These are phyloP conservation scores for Prinia subflava DNA, from an alignment of 2,113 vertebrate genomes.

Conservation along the genomic window DNA sequence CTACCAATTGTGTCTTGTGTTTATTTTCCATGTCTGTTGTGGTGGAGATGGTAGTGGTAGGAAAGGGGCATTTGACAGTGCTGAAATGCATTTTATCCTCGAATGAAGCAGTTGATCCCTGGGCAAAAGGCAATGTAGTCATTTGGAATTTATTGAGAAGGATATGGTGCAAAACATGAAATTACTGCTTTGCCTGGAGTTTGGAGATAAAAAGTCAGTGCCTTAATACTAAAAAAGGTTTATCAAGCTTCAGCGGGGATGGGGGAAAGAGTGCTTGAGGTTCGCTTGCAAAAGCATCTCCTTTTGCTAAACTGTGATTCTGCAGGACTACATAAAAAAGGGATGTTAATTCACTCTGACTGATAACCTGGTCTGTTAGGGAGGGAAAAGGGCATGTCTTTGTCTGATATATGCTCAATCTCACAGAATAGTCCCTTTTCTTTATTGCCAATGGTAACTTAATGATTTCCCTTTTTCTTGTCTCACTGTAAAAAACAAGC, in stretches of 20 bases:
- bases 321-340: neutral
- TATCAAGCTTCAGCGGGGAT: neutral
- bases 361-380: neutral
- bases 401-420: neutral
- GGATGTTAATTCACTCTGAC: neutral
- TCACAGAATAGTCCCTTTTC: neutral
- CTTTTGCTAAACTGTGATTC: neutral
- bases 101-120: neutral
- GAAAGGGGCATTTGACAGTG: neutral
- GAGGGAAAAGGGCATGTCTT: neutral
- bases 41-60: neutral
- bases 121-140: neutral
- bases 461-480: neutral
- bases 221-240: neutral
- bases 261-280: neutral
- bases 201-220: neutral
- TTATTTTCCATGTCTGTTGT: accelerated
- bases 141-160: neutral
- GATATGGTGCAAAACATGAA: neutral
- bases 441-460: neutral
- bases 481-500: neutral
- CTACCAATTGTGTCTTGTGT: neutral
- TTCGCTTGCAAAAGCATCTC: neutral
- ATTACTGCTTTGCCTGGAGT: neutral
- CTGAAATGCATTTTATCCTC: neutral